These are phyloP conservation scores for Anarrhichthys ocellatus DNA, from an alignment of 2,113 vertebrate species.

Conservation along the genomic window DNA sequence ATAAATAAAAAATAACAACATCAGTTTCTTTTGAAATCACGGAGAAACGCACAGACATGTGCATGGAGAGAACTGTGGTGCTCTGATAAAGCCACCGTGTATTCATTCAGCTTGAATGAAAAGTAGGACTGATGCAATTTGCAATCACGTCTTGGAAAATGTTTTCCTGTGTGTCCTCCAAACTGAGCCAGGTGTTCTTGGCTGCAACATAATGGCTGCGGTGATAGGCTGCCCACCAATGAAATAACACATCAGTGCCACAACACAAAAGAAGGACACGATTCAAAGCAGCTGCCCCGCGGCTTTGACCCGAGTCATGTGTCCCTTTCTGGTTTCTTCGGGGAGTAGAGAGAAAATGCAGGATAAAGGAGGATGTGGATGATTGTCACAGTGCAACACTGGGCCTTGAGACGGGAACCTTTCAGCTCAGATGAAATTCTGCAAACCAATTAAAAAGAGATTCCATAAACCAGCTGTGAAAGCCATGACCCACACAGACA, in stretches of 20 bases:
- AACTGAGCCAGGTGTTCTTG: conserved; percentile 39
- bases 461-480: conserved; percentile 81
- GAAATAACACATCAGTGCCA: conserved; percentile 46
- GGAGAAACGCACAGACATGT: not conserved
- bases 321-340: conserved; percentile 31
- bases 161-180: not conserved
- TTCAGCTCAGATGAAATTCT: conserved; percentile 81
- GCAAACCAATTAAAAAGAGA: conserved; percentile 83
- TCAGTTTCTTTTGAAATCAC: not conserved
- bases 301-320: conserved; percentile 50
- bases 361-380: conserved; percentile 46
- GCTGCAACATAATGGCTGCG: conserved; percentile 28
- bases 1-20: not conserved
- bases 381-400: conserved; percentile 67
- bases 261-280: conserved; percentile 36
- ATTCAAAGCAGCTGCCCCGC: conserved; percentile 44
- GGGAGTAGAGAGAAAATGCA: conserved; percentile 30
- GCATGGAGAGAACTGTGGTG: not conserved
- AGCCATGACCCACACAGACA: conserved; percentile 78
- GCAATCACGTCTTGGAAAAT: conserved; percentile 7
- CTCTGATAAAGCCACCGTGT: conserved; percentile 15
- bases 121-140: conserved; percentile 20
- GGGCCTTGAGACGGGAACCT: conserved; percentile 80
- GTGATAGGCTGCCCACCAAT: conserved; percentile 36
- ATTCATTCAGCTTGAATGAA: not conserved